phyloP scores from a whole-genome alignment of 2,113 vertebrate species.

The Hepsetus odoe region DNA sequence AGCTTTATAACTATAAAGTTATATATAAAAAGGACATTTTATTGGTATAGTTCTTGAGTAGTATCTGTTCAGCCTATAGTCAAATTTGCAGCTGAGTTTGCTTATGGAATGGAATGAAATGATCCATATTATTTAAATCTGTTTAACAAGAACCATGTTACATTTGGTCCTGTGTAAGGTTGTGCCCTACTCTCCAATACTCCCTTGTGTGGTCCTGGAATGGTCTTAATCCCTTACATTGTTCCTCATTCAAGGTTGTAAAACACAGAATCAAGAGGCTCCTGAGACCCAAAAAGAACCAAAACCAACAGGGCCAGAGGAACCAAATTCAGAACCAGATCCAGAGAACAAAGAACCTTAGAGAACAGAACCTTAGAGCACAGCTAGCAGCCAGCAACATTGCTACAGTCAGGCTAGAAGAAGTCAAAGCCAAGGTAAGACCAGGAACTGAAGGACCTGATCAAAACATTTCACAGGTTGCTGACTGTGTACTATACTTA shows the following conservation, averaged over 20 bases:
- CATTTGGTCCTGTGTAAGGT: too few relatives aligned
- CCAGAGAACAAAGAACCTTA: constrained; percentile 44
- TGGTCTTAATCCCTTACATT: background rate
- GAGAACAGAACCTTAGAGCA: constrained; percentile 45
- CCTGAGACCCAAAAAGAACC: constrained; percentile 82
- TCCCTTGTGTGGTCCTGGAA: too few relatives aligned
- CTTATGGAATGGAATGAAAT: too few relatives aligned
- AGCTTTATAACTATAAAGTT: too few relatives aligned
- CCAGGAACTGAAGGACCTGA: background rate
- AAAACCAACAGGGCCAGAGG: constrained; percentile 60
- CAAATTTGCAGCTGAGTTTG: too few relatives aligned
- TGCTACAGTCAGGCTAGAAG: constrained; percentile 88
- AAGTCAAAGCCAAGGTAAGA: constrained; percentile 87
- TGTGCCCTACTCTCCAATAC: too few relatives aligned
- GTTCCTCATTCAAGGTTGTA: constrained; percentile 77
- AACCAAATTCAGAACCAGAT: constrained; percentile 73
- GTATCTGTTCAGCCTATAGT: too few relatives aligned
- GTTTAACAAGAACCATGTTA: too few relatives aligned
- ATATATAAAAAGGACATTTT: too few relatives aligned
- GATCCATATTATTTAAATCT: too few relatives aligned
- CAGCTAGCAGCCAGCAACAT: constrained; percentile 74
- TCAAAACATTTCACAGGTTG: background rate
- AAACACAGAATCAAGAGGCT: constrained; percentile 82
- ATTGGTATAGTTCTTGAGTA: too few relatives aligned
- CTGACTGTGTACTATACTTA: too few relatives aligned